Base-by-base conservation (phyloP, 2,888 invertebrate species). In the Drosophila nigritarsus region DNA sequence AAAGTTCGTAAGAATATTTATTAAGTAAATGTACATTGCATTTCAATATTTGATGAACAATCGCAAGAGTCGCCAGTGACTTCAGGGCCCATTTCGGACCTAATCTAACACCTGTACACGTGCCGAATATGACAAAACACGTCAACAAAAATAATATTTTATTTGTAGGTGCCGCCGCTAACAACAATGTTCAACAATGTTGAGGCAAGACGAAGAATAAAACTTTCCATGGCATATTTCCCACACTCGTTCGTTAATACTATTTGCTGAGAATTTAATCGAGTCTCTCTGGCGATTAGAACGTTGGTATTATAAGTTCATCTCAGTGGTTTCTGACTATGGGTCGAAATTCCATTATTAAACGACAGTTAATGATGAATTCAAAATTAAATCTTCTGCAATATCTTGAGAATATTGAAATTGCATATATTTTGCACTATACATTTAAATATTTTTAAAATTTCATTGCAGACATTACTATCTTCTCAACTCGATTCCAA, bases 171-270 rank as follows among this genome's bases (percentile, higher is more conserved):
- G 70, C 58, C 48, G 55, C 29, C 49, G 60, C 60, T 58, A 65
- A 59, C 61, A 40, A 61, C 50, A 61, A 54, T 54, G n/a, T 36
- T 53, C 7, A 66, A 42, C 54, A 54, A 64, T 42, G 56, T 61
- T 9, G 9, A 15, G 29, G 30, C 34, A n/a, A 58, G 11, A 61
- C 42, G 27, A 55, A 42, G 27, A 50, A 59, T 54, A 78, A 80
- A 83, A 83, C 62, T 72, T 83, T 83, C 83, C 83, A 78, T 70
- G 69, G 55, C 65, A 65, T 66, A 56, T 77, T 49, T 69, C 30
- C 45, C 55, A 62, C 34, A 42, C 48, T 53, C 27, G 53, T 63
- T 65, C 42, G 32, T 29, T 32, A 13, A 55, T 60, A 62, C 9
- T 30, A 40, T 60, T 65, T 59, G 61, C 50, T 65, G 48, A 40